phyloP scores from a whole-genome alignment of 2,797 vertebrate genomes.

The Botia almorhae region DNA sequence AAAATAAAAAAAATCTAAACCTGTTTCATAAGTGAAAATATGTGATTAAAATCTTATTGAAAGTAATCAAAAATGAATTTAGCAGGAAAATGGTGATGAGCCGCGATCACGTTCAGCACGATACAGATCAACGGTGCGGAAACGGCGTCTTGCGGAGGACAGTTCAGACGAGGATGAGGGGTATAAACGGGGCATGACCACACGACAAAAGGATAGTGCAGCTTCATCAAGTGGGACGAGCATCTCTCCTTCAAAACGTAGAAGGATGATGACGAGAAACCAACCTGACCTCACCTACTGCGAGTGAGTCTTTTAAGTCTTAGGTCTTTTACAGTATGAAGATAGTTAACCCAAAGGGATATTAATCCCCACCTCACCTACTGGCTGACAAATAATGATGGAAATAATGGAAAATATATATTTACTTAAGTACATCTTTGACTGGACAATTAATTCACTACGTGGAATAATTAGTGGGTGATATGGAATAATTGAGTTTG shows the following conservation, averaged over 20 bases:
- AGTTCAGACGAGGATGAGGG: slow-evolving; percentile 79
- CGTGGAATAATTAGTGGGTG: not conserved
- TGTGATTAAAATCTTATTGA: not conserved
- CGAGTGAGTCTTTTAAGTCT: slow-evolving; percentile 83
- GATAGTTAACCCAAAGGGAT: no score
- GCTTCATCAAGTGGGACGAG: slow-evolving; percentile 67
- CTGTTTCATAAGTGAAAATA: no score
- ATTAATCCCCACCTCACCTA: no score
- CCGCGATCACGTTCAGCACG: slow-evolving; percentile 69
- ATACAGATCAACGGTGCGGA: slow-evolving; percentile 77
- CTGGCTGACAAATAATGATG: no score
- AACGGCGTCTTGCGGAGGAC: slow-evolving; percentile 78
- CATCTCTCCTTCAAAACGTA: slow-evolving; percentile 78
- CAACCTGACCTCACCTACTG: slow-evolving; percentile 94
- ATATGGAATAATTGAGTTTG: slow-evolving; percentile 2
- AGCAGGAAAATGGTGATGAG: slow-evolving; percentile 75
- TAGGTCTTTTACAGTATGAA: no score
- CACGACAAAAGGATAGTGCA: slow-evolving; percentile 75
- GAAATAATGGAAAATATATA: no score
- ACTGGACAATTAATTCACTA: not conserved
- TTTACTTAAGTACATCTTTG: no score
- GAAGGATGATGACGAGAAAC: slow-evolving; percentile 83
- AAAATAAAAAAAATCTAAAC: not conserved
- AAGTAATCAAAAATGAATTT: not conserved
- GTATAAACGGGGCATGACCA: slow-evolving; percentile 73